Evolutionary conservation across 2,888 invertebrate genomes (phyloP), one percentile per base, ranked within the genome.

Genomic region (Macrophya annulata): DNA sequence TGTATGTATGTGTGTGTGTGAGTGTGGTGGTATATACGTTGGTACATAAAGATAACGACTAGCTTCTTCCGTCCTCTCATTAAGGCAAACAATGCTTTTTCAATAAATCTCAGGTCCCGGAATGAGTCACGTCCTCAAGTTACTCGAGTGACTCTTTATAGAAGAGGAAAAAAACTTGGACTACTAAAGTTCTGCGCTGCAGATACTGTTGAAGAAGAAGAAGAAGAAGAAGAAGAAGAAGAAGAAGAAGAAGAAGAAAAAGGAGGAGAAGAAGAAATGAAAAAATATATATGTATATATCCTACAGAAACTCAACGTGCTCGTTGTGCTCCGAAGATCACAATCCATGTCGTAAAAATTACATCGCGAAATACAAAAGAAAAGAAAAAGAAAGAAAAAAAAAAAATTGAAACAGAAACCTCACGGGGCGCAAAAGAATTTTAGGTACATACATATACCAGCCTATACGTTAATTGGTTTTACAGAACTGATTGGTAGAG

Each of bases 61-160:
- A 74, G 43, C 21, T 62, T 62, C 21, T 81, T n/a, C 21, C 68
- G 48, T 37, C 51, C 48, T 83, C 88, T 90, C 90, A 89, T 90
- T 89, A 90, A 89, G 86, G 87, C 88, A 88, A 89, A 90, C 89
- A 89, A 90, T 88, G 88, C 89, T 87, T 87, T 88, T 86, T 88
- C 87, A 85, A 85, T 68, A 83, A 71, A 83, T 83, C 48, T 68
- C 65, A 48, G 45, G 17, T 43, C 21, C 25, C 9, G 37, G 48
- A 83, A 83, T 71, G 83, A 83, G 68, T 68, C 48, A 68, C 21
- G 21, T 62, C 81, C 25, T 43, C 76, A 6, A 48, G 62, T 62
- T 62, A 62, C 62, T 74, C n/a, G 74, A 74, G 45, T 74, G 74
- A 74, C 74, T 68, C 37, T 68, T 31, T 62, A 62, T 37, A 25